phyloP scores from a whole-genome alignment of 2,888 invertebrate genomes.

The Eristalinus aeneus region DNA sequence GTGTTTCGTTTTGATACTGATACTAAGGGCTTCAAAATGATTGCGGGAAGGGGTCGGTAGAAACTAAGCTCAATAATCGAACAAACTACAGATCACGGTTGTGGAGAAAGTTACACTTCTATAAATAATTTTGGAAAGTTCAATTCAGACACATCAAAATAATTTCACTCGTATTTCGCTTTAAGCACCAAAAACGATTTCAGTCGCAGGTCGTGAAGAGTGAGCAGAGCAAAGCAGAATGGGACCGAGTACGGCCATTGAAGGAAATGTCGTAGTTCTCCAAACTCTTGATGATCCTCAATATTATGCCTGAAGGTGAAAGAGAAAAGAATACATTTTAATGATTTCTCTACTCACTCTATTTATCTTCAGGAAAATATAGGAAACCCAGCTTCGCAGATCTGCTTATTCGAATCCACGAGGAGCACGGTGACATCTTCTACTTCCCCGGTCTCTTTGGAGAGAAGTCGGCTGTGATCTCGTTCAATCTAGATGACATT shows the following conservation, averaged over 20 bases:
- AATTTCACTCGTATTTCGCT: not conserved
- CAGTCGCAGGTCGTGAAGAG: not conserved
- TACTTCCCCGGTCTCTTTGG: conserved; percentile 78
- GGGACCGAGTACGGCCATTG: conserved; percentile 74
- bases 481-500: conserved; percentile 82
- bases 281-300: conserved; percentile 57
- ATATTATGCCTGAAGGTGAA: conserved; percentile 76
- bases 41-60: no score
- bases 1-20: no score
- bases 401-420: not conserved
- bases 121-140: no score
- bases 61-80: no score
- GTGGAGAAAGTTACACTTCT: no score
- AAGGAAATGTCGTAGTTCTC: conserved; percentile 73
- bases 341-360: not conserved
- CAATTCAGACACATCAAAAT: no score
- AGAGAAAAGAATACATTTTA: not conserved
- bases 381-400: conserved; percentile 5
- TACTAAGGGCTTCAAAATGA: no score
- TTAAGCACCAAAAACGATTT: not conserved
- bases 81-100: no score
- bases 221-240: conserved; percentile 63
- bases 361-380: conserved; percentile 5
- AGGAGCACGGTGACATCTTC: conserved; percentile 78
- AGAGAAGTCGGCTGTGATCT: conserved; percentile 76